phyloP scores from a whole-genome alignment of 1,140 invertebrate genomes.

The Drosophila suzukii region DNA sequence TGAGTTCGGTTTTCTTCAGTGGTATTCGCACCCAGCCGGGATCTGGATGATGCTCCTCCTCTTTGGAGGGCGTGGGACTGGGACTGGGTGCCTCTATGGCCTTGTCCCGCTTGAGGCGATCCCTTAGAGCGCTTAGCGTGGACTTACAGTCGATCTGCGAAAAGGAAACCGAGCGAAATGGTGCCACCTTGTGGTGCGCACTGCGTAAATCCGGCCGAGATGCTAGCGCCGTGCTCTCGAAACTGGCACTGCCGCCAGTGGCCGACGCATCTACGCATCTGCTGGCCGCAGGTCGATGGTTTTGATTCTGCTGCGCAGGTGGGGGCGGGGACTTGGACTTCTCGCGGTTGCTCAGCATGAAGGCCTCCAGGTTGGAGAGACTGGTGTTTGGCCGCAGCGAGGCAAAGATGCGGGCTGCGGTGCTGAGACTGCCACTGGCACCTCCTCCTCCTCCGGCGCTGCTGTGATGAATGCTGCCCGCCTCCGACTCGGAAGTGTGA shows the following conservation, averaged over 20 bases:
- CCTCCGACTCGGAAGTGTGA: slow-evolving; percentile 42
- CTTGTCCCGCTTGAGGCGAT: slow-evolving; percentile 77
- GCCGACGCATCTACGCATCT: slow-evolving; percentile 42
- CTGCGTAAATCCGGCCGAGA: slow-evolving; percentile 85
- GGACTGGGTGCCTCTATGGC: slow-evolving; percentile 62
- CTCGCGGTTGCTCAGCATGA: slow-evolving; percentile 77
- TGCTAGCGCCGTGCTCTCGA: slow-evolving; percentile 66
- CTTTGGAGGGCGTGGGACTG: slow-evolving; percentile 48
- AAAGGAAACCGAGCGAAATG: slow-evolving; percentile 92
- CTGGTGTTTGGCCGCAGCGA: slow-evolving; percentile 79
- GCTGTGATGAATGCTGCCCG: slow-evolving; percentile 22
- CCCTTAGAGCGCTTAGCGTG: slow-evolving; percentile 73
- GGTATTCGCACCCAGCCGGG: slow-evolving; percentile 81
- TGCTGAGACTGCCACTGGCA: slow-evolving; percentile 28
- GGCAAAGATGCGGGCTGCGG: slow-evolving; percentile 58
- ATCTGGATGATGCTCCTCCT: slow-evolving; percentile 40
- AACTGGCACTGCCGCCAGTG: slow-evolving; percentile 56
- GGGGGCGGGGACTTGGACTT: slow-evolving; percentile 81
- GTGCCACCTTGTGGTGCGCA: slow-evolving; percentile 87
- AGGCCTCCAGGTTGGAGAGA: slow-evolving; percentile 83
- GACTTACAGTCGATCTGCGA: slow-evolving; percentile 90
- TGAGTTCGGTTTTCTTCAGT: slow-evolving; percentile 61
- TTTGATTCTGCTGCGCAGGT: slow-evolving; percentile 47
- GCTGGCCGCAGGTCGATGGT: slow-evolving; percentile 63
- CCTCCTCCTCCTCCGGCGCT: slow-evolving; percentile 10